These are phyloP conservation scores for Timema cristinae DNA, from an alignment of 2,888 invertebrate species.

Conservation along the genomic window DNA sequence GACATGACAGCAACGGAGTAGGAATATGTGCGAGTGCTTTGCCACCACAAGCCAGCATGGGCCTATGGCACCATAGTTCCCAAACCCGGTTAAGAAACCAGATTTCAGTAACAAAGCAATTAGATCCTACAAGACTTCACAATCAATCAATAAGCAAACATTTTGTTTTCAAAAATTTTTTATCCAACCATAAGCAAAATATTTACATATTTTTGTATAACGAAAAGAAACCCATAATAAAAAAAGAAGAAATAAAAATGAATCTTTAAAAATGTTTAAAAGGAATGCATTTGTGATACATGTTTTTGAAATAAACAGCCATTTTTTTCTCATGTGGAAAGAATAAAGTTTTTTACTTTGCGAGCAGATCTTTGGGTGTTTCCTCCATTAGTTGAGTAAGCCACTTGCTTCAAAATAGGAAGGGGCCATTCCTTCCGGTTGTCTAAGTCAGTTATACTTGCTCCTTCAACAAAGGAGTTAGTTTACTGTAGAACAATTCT, in stretches of 20 bases:
- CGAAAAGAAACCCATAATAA: too few species aligned
- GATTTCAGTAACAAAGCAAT: not conserved
- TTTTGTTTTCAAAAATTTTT: not conserved
- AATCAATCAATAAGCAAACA: not conserved
- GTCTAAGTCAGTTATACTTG: conserved; percentile 71
- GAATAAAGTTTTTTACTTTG: conserved; percentile 55
- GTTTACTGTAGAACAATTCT: conserved; percentile 85
- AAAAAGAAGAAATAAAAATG: not conserved
- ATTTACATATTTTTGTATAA: too few species aligned
- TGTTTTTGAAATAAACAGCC: not conserved
- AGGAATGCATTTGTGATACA: not conserved
- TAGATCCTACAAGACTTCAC: not conserved
- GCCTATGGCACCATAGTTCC: conserved; percentile 94
- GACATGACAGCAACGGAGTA: conserved; percentile 97
- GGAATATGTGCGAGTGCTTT: conserved; percentile 78
- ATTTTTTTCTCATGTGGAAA: not conserved
- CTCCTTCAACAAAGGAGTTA: conserved; percentile 80
- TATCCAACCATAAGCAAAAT: too few species aligned
- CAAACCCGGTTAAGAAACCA: conserved; percentile 41
- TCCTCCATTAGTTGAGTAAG: conserved; percentile 79
- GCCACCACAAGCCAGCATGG: conserved; percentile 90
- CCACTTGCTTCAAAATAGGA: conserved; percentile 74
- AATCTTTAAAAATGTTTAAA: too few species aligned
- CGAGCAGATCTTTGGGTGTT: conserved; percentile 87
- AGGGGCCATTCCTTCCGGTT: conserved; percentile 93